Evolutionary conservation across 2,888 invertebrate species (phyloP), one percentile per base, ranked within the genome.

Genomic region (Malthinus flaveolus): DNA sequence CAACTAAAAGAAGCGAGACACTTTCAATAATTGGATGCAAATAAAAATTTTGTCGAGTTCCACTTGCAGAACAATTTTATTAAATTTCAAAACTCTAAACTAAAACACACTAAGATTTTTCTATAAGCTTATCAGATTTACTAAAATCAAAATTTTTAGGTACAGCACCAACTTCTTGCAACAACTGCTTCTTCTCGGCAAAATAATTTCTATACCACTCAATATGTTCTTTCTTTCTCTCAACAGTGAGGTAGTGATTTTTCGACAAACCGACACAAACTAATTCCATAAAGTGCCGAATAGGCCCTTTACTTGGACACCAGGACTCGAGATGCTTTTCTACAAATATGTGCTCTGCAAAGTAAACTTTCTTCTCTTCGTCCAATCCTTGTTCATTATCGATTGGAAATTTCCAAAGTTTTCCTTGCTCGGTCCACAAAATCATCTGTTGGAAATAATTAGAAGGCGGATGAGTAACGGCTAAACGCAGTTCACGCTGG

Each of bases 211-310:
- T 88, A 75, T 90, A 98, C 97, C 97, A 98, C 61, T 87, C 78
- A 42, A 99, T 90, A 71, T 96, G 95, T 8, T 90, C 92, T 63
- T 83, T 84, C 75, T 99, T 99, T 69, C 96, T 92, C 64, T 88
- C 78, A 0, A 90, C 93, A 0, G 91, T 91, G 70, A 97, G 83
- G 78, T 92, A 94, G 0, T 95, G 89, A 81, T 98, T 99, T 78
- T 96, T 96, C 0, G 96, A 95, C 1, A 99, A 82, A 4, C 97
- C 98, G 0, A 90, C 86, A 67, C 92, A 90, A 0, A 98, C 97
- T 5, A 98, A 82, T 73, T 99, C 97, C 98, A 99, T 98, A 76
- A 96, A 99, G 78, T 97, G 94, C 6, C 95, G 84, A 64, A 99
- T 83, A 0, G 98, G 97, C 0, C 97, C 98, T 67, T 83, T 87